These are phyloP conservation scores for Sapajus apella DNA, from an alignment of 2,113 vertebrate genomes.

Conservation along the genomic window DNA sequence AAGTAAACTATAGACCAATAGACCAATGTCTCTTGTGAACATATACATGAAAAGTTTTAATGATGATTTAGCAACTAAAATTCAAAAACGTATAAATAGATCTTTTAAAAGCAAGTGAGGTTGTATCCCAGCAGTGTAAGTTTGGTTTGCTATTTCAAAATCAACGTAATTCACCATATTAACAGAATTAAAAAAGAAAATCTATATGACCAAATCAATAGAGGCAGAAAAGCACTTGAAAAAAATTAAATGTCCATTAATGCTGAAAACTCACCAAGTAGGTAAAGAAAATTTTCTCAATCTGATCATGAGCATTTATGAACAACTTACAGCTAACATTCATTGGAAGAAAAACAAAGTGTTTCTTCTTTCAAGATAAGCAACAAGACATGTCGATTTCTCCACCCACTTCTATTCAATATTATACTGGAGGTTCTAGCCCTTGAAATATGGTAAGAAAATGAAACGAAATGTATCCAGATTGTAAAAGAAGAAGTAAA, in stretches of 20 bases:
- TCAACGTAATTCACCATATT: neutral
- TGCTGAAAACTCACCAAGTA: neutral
- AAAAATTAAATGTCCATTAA: neutral
- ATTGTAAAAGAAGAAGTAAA: neutral
- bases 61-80: neutral
- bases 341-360: neutral
- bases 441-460: neutral
- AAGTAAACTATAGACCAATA: neutral
- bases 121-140: neutral
- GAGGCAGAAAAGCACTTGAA: neutral
- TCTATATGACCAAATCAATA: neutral
- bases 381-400: neutral
- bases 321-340: neutral
- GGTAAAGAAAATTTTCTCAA: neutral
- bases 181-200: neutral
- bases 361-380: neutral
- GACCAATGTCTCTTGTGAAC: neutral
- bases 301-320: neutral
- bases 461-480: neutral
- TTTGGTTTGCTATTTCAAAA: neutral
- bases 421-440: neutral
- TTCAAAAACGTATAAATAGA: neutral
- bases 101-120: neutral
- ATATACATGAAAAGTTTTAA: neutral
- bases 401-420: neutral